Base-by-base conservation (phyloP, 1,140 invertebrate genomes). In the Propsilocerus akamusi region DNA sequence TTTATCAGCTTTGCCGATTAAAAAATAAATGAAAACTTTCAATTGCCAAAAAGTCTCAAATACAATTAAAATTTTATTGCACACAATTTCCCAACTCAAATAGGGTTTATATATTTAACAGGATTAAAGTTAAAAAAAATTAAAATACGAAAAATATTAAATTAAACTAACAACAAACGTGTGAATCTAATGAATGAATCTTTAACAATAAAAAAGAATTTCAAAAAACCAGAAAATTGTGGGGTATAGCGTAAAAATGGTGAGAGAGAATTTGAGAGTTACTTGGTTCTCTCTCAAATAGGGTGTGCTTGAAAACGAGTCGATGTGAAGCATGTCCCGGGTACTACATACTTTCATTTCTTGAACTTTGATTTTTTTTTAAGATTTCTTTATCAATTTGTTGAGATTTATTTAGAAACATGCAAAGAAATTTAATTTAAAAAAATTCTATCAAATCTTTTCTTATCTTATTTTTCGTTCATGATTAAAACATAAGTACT, bases 171-270 rank as follows among this genome's bases (percentile, higher is more conserved):
- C 34, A 41, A 41, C n/a, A n/a, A n/a, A n/a, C 34, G 34, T 41
- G 34, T 41, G 34, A 6, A 41, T 41, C 34, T 41, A 41, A 20
- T 41, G 34, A 41, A 41, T 41, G 34, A 41, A 41, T 41, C 34
- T 41, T 41, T 41, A 41, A 41, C 34, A 41, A 41, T 41, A 20
- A 41, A 41, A 41, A 41, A 37, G 32, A 37, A 41, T 41, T 41
- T 41, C 17, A 41, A 17, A 20, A 41, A 41, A 41, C 14, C 14
- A 41, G 22, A 41, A 41, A 20, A 20, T 41, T n/a, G n/a, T n/a
- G n/a, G 14, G 14, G 32, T n/a, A 37, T 37, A 37, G 32, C 32
- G 32, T 37, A 37, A 37, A 37, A 37, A 17, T 37, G 4, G 12
- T 20, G 10, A 17, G 34, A 20, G 34, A 41, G 14, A n/a, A 20